phyloP scores from a whole-genome alignment of 2,113 vertebrate genomes.

The Mustela lutreola region DNA sequence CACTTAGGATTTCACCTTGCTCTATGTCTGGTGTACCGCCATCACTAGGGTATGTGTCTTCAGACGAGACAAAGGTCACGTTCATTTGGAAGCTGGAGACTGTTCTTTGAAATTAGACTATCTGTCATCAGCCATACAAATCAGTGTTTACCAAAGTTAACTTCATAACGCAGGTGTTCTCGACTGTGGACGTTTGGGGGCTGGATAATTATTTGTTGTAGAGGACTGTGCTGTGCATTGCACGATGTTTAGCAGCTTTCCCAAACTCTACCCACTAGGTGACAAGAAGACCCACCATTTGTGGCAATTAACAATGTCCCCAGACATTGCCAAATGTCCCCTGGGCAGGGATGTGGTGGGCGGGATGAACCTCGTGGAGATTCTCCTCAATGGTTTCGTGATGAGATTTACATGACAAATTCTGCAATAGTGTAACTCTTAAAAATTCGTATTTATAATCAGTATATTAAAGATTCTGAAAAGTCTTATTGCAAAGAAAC shows the following conservation, averaged over 20 bases:
- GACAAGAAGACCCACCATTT: background rate
- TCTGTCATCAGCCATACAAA: background rate
- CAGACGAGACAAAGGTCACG: background rate
- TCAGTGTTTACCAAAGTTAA: background rate
- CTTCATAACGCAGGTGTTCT: background rate
- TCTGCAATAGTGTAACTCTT: background rate
- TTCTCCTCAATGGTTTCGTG: background rate
- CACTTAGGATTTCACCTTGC: background rate
- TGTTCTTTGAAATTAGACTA: background rate
- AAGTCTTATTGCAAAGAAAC: constrained; percentile 2
- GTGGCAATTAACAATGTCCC: background rate
- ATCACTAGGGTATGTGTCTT: background rate
- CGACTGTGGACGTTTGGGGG: background rate
- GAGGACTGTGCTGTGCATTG: rapidly evolving
- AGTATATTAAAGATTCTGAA: background rate
- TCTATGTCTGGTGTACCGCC: background rate
- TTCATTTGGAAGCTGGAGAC: background rate
- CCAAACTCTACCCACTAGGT: background rate
- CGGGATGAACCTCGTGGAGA: background rate
- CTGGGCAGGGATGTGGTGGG: background rate
- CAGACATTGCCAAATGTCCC: background rate
- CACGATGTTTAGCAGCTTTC: background rate
- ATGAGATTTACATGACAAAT: constrained; percentile 5
- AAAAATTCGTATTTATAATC: constrained; percentile 22
- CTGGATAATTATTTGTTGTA: background rate